Percentiles rank a stretch among this genome's conserved stretches.
Evolutionary conservation across 1,140 invertebrate genomes (phyloP).

Genomic region (Zaprionus ghesquierei): DNA sequence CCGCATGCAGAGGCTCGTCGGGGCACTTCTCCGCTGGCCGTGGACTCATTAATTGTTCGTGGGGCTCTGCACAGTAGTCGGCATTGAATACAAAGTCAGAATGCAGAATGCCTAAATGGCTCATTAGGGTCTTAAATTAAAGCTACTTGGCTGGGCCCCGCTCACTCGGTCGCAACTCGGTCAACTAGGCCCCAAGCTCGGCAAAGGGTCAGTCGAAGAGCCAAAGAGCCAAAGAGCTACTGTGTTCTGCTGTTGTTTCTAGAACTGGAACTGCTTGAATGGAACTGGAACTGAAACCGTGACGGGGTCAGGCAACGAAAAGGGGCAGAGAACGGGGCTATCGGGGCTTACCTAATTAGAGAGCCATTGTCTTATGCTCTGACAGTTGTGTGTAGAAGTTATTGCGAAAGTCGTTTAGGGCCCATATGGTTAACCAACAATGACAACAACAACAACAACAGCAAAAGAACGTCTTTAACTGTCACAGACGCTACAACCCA

Average conservation of each 20-base stretch:
- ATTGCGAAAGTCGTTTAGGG: slow-evolving; percentile 29
- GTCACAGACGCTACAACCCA: slow-evolving; percentile 29
- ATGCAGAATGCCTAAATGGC: slow-evolving; percentile 76
- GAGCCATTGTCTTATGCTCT: slow-evolving; percentile 61
- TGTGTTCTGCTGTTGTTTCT: not conserved
- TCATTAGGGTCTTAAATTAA: slow-evolving; percentile 78
- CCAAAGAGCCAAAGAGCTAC: slow-evolving; percentile 44
- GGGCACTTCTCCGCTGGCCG: slow-evolving; percentile 37
- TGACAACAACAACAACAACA: slow-evolving; percentile 16
- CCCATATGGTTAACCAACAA: slow-evolving; percentile 58
- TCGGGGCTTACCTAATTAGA: slow-evolving; percentile 60
- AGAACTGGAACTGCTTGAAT: not conserved
- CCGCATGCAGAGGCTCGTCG: slow-evolving; percentile 48
- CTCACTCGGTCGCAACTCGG: slow-evolving; percentile 49
- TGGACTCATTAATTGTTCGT: slow-evolving; percentile 71
- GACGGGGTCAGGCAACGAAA: not conserved
- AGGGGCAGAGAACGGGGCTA: not conserved
- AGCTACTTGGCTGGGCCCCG: slow-evolving; percentile 65
- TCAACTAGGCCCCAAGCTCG: slow-evolving; percentile 51
- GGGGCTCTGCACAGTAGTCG: slow-evolving; percentile 66
- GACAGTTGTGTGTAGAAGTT: slow-evolving; percentile 57
- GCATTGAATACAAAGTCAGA: slow-evolving; percentile 73
- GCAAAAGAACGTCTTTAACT: slow-evolving; percentile 43
- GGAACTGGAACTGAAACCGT: not conserved
- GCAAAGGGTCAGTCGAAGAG: slow-evolving; percentile 26